Percentiles rank a stretch among this genome's conserved stretches.
Evolutionary conservation across 2,113 vertebrate genomes (phyloP).

Genomic region (Megaleporinus macrocephalus): DNA sequence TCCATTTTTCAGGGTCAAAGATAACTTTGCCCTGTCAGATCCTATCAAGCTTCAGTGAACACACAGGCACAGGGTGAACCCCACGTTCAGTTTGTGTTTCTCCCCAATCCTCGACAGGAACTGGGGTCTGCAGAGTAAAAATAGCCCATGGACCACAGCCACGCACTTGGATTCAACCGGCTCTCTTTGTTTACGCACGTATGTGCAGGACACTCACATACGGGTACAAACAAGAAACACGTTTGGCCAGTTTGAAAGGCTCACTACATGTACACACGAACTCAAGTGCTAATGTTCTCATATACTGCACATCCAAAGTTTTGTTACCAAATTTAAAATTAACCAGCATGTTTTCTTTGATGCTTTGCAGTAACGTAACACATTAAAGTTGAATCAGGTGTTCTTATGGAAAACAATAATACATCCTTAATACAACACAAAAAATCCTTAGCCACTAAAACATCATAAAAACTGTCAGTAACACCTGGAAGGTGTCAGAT

Average conservation of each 20-base stretch:
- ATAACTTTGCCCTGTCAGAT: slow-evolving; percentile 69
- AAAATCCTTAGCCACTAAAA: no score
- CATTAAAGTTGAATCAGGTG: no score
- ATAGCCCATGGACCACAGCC: not conserved
- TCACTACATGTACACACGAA: not conserved
- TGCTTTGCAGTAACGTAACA: no score
- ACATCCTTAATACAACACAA: no score
- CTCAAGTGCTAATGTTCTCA: no score
- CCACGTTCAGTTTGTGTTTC: not conserved
- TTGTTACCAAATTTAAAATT: no score
- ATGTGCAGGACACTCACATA: not conserved
- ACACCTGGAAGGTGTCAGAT: no score
- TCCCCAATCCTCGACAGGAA: not conserved
- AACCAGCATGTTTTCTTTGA: no score
- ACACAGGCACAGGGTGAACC: slow-evolving; percentile 50
- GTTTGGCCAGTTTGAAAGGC: not conserved
- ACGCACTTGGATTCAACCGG: not conserved
- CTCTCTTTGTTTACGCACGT: not conserved
- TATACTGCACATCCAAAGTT: no score
- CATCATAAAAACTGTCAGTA: no score
- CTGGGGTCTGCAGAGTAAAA: slow-evolving; percentile 30
- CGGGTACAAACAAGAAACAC: not conserved
- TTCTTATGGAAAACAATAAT: no score
- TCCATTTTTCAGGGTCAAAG: slow-evolving; percentile 74
- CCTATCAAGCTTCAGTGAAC: slow-evolving; percentile 62